These are phyloP conservation scores for Paracanthobrama guichenoti DNA, from an alignment of 2,113 vertebrate species.

Conservation along the genomic window DNA sequence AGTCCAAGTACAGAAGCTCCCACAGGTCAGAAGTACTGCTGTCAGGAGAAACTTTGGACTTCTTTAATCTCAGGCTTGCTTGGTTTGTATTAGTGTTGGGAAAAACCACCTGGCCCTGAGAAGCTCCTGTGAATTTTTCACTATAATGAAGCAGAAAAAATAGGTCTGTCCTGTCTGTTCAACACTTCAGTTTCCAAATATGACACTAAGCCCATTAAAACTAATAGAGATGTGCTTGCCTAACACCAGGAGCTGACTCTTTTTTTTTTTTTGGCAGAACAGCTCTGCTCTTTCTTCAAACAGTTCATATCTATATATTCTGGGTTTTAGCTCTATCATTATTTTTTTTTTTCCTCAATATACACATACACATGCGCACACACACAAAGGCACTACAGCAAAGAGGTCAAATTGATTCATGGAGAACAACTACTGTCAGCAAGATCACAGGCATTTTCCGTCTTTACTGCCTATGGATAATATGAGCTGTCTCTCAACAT, in stretches of 20 bases:
- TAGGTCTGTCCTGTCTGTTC: conserved; percentile 1
- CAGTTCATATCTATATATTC: not conserved
- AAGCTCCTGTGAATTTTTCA: not conserved
- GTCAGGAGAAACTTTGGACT: not conserved
- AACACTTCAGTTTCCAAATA: conserved; percentile 2
- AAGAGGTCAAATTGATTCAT: not conserved
- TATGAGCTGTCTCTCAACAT: conserved; percentile 22
- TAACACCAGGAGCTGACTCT: not conserved
- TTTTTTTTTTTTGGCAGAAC: conserved; percentile 11
- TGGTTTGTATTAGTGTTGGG: not conserved
- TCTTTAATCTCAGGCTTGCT: conserved; percentile 26
- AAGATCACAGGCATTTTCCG: not conserved
- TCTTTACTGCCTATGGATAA: conserved; percentile 35
- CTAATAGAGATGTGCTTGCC: conserved; percentile 25
- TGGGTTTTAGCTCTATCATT: not conserved
- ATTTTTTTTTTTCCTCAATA: no score
- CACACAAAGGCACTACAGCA: not conserved
- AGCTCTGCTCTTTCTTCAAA: not conserved
- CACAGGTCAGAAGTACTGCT: not conserved
- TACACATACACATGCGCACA: no score
- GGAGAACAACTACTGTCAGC: conserved; percentile 36
- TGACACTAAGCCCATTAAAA: not conserved
- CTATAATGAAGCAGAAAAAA: not conserved
- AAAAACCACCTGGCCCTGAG: not conserved
- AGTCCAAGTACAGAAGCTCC: conserved; percentile 9